These are phyloP conservation scores for Alligator sinensis DNA, from an alignment of 2,113 vertebrate genomes.

Conservation along the genomic window DNA sequence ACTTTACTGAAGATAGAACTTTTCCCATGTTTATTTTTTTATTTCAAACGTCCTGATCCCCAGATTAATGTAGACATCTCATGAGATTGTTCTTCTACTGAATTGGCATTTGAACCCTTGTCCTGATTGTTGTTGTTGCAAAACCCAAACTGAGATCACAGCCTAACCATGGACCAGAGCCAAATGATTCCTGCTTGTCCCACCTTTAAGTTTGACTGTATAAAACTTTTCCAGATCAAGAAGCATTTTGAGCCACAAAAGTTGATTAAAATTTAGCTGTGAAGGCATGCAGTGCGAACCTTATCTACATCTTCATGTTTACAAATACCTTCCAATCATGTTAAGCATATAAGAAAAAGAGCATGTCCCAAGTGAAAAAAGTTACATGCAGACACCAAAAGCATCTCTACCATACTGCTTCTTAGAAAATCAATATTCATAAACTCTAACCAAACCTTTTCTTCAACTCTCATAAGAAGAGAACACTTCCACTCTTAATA, in stretches of 20 bases:
- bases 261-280: not conserved
- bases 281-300: not conserved
- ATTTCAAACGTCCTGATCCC: no score
- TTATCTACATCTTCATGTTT: no score
- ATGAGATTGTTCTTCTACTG: not conserved
- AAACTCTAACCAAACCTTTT: not conserved
- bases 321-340: not conserved
- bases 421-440: not conserved
- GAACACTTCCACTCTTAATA: not conserved
- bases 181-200: not conserved
- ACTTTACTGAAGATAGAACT: no score
- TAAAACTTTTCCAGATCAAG: not conserved
- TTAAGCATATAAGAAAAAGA: slow-evolving; percentile 1
- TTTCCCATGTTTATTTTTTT: no score
- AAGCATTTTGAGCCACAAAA: not conserved
- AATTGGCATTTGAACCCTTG: not conserved
- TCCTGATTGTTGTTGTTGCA: not conserved
- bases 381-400: not conserved
- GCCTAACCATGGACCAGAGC: not conserved
- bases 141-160: not conserved
- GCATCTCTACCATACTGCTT: not conserved
- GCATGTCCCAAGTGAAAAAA: not conserved
- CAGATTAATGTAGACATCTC: not conserved
- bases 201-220: not conserved
- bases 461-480: not conserved